Percentiles rank a stretch among this genome's conserved stretches.
phyloP scores from a whole-genome alignment of 2,888 invertebrate genomes.

The Mythimna loreyi region DNA sequence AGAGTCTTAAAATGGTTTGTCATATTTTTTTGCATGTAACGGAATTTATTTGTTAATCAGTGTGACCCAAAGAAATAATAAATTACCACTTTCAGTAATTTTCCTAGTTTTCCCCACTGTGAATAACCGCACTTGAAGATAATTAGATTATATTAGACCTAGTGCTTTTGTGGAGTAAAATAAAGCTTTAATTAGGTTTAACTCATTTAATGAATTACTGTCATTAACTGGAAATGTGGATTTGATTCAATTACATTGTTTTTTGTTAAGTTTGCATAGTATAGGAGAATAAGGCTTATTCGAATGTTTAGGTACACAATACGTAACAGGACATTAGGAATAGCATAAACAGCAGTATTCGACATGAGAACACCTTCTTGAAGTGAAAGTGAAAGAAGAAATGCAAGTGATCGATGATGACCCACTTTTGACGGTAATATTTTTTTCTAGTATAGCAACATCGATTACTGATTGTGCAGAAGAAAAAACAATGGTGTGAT shows the following conservation, averaged over 20 bases:
- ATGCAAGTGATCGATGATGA: constrained; percentile 75
- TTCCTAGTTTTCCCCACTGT: constrained; percentile 32
- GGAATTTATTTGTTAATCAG: constrained; percentile 12
- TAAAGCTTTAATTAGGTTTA: constrained; percentile 47
- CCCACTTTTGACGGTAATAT: constrained; percentile 78
- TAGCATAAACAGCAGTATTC: not conserved
- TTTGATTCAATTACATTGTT: constrained; percentile 1
- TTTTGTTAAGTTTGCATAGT: constrained; percentile 4
- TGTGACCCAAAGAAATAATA: constrained; percentile 48
- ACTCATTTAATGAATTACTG: not conserved
- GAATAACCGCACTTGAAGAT: constrained; percentile 27
- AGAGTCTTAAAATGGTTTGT: not conserved
- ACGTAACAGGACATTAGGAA: not conserved
- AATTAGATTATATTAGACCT: constrained; percentile 44
- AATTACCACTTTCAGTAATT: constrained; percentile 26
- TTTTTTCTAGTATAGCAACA: constrained; percentile 82
- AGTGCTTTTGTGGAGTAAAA: constrained; percentile 27
- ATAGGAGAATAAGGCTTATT: not conserved
- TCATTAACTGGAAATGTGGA: not conserved
- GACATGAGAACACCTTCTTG: constrained; percentile 11
- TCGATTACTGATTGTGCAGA: constrained; percentile 88
- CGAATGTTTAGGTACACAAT: not conserved
- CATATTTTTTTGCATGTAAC: constrained; percentile 29
- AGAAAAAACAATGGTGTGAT: constrained; percentile 91
- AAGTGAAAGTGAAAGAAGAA: constrained; percentile 71